Evolutionary conservation across 1,140 invertebrate species (phyloP).

Genomic region (Anoplolepis gracilipes): DNA sequence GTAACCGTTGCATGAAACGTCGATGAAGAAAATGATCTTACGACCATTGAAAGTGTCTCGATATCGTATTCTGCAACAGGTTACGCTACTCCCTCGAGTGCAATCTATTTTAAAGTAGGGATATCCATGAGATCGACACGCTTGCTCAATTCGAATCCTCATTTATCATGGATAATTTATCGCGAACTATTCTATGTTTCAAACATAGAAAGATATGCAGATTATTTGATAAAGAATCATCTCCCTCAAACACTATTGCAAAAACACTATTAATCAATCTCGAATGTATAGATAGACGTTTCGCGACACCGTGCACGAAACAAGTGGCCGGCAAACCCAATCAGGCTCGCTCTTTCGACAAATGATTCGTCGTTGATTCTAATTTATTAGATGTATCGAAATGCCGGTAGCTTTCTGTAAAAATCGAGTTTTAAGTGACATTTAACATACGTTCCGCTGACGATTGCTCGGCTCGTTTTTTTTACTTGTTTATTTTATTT

Average conservation of each 20-base stretch:
- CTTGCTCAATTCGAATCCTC: background rate
- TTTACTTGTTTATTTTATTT: conserved; percentile 21
- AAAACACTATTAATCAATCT: conserved; percentile 22
- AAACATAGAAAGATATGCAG: background rate
- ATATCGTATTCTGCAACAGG: conserved; percentile 54
- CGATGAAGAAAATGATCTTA: conserved; percentile 17
- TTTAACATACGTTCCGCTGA: background rate
- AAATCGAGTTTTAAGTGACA: background rate
- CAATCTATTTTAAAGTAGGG: background rate
- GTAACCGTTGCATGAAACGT: background rate
- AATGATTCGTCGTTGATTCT: background rate
- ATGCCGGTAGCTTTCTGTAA: background rate
- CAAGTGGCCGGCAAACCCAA: background rate
- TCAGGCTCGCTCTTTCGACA: background rate
- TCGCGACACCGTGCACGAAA: conserved; percentile 4
- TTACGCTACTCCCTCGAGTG: conserved; percentile 38
- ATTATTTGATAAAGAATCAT: background rate
- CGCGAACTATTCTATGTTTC: background rate
- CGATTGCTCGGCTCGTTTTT: background rate
- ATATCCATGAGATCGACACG: background rate
- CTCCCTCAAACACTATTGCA: background rate
- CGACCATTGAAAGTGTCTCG: background rate
- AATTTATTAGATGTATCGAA: no score
- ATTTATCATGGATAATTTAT: background rate
- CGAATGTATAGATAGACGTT: background rate